phyloP scores from a whole-genome alignment of 1,140 invertebrate genomes.

The Centruroides sculpturatus region DNA sequence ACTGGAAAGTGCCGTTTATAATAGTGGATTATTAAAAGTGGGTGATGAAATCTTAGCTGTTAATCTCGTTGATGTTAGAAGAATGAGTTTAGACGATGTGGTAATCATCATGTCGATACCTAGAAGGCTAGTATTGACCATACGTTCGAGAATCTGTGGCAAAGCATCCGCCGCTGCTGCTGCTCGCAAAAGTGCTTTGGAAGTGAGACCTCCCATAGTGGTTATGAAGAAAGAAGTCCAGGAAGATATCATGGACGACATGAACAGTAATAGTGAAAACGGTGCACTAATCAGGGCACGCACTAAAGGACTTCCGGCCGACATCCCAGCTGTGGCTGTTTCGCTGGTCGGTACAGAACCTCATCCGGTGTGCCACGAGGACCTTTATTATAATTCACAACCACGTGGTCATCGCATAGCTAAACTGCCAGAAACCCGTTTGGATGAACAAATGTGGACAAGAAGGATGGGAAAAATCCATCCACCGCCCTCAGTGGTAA shows the following conservation, averaged over 20 bases:
- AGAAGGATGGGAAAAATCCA: not conserved
- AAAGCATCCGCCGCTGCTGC: not conserved
- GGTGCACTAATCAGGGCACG: constrained; percentile 13
- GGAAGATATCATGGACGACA: constrained; percentile 9
- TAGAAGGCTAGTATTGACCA: constrained; percentile 78
- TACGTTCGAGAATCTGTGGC: constrained; percentile 41
- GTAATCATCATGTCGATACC: constrained; percentile 99
- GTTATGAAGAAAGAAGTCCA: constrained; percentile 10
- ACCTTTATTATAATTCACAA: constrained; percentile 13
- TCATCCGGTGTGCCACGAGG: constrained; percentile 10
- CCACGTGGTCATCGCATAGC: constrained; percentile 3
- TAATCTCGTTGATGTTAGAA: constrained; percentile 90
- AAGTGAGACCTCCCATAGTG: constrained; percentile 4
- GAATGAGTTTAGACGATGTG: constrained; percentile 96
- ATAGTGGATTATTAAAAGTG: constrained; percentile 87
- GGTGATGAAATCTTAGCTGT: constrained; percentile 98
- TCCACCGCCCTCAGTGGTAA: constrained; percentile 16
- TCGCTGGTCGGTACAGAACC: constrained; percentile 5
- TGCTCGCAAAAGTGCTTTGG: not conserved
- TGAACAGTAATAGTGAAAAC: constrained; percentile 15
- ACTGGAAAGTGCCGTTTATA: constrained; percentile 87
- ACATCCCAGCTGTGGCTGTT: constrained; percentile 14
- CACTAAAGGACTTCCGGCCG: constrained; percentile 13
- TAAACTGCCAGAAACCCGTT: not conserved
- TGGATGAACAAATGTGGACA: not conserved